These are phyloP conservation scores for Tarsius wallacei DNA, from an alignment of 2,797 vertebrate genomes.

Conservation along the genomic window DNA sequence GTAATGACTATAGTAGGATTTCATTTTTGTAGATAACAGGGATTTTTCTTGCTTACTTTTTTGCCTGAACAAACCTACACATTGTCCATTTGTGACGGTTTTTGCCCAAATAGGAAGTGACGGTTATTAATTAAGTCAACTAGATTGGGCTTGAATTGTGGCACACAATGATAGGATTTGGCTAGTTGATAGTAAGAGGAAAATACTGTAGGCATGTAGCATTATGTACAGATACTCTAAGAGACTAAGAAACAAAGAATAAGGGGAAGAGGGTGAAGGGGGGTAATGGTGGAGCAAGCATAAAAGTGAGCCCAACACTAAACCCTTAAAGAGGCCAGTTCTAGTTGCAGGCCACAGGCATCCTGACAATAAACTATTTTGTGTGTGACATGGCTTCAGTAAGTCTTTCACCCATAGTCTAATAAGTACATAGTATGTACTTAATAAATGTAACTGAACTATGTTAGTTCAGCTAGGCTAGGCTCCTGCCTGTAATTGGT, in stretches of 20 bases:
- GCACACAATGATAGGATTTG: not conserved
- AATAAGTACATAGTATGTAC: not conserved
- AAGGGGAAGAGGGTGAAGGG: not conserved
- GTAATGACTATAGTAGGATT: not conserved
- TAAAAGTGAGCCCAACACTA: not conserved
- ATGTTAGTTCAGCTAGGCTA: not conserved
- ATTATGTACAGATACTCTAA: not conserved
- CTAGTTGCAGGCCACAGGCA: not conserved
- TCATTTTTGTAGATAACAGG: not conserved
- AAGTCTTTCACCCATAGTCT: not conserved
- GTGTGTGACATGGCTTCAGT: not conserved
- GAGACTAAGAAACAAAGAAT: too few relatives aligned
- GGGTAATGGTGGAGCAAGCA: too few relatives aligned
- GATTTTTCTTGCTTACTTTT: not conserved
- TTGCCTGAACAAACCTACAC: not conserved
- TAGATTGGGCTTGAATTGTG: not conserved
- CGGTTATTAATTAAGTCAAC: not conserved
- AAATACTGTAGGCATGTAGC: not conserved
- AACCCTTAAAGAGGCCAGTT: not conserved
- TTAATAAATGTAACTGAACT: not conserved
- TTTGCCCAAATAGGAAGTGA: not conserved
- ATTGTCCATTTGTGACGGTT: not conserved
- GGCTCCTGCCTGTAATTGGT: not conserved
- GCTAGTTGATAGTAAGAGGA: not conserved
- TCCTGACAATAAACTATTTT: not conserved